Evolutionary conservation across 2,888 invertebrate species (phyloP), one percentile per base, ranked within the genome.

Genomic region (Dryococelus australis): DNA sequence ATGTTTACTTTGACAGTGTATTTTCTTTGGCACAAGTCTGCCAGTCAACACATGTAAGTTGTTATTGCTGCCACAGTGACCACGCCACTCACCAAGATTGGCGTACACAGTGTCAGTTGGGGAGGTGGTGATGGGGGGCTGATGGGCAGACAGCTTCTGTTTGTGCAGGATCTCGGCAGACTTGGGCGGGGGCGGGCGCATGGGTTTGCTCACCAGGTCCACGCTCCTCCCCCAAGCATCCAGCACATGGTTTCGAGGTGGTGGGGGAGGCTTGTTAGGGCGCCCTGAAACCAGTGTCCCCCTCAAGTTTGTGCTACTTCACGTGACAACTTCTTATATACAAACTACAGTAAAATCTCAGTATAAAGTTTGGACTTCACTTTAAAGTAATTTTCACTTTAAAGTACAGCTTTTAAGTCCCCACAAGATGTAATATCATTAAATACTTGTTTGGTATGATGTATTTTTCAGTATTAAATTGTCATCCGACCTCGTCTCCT

Each of bases 201-300:
- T 94, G 84, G 96, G 96, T 90, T 96, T 96, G 88, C 90, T 90
- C 53, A 91, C 88, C 47, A 91, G 85, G 93, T 94, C 89, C 92
- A 93, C 90, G 9, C 80, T 84, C 92, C 94, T 87, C 92, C 93
- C 91, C 91, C 92, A 91, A 91, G 94, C 91, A 90, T 93, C 92
- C 88, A 93, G 91, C 91, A 96, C 91, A 91, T 93, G 91, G 92
- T 95, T 94, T 43, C 97, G 94, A 0, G 97, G 97, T 1, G 97
- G 97, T 12, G 97, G 97, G 0, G 97, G 97, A 20, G 96, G 96
- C 91, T 95, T 95, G 86, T 93, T 94, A 10, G 94, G 94, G 53
- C 94, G 93, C 80, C 92, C 93, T 92, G 91, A 86, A 89, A 91
- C 53, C 20, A 24, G 85, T 35, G 35, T 35, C 35, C 35, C 35